Conservation (phyloP, 2,797 vertebrate species). For the Rhabdomys pumilio region DNA sequence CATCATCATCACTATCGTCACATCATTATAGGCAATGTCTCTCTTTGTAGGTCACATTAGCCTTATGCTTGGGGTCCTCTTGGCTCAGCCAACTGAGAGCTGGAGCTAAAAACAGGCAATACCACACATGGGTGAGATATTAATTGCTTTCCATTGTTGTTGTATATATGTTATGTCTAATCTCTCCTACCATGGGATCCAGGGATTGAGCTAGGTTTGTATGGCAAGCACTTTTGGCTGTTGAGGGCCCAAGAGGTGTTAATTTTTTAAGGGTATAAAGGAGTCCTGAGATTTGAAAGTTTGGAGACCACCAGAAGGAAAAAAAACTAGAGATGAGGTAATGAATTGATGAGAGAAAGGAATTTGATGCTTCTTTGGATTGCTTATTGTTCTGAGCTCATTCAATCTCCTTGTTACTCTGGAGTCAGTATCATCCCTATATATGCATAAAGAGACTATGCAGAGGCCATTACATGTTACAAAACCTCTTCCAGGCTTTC, state of each 20-base stretch:
- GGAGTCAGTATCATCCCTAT: not conserved
- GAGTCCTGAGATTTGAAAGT: constrained; percentile 38
- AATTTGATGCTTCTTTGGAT: constrained; percentile 52
- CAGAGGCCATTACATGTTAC: not conserved
- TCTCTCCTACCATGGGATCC: not conserved
- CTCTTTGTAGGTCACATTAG: not conserved
- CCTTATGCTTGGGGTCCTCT: not conserved
- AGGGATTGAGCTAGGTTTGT: not conserved
- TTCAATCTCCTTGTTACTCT: not conserved
- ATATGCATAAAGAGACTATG: not conserved
- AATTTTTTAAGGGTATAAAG: constrained; percentile 30
- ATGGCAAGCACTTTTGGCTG: not conserved
- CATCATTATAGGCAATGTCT: not conserved
- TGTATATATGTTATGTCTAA: not conserved
- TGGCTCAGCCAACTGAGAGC: not conserved
- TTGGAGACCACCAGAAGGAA: not conserved
- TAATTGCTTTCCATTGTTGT: not conserved
- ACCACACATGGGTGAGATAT: not conserved
- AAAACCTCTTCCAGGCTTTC: constrained; percentile 42
- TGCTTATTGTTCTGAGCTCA: constrained; percentile 9
- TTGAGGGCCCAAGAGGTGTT: not conserved
- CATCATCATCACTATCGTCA: not conserved
- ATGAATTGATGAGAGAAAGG: constrained; percentile 32
- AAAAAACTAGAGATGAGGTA: constrained; percentile 46
- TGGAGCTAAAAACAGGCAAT: not conserved